Conservation (phyloP, 2,113 vertebrate species). For the Gambusia affinis region DNA sequence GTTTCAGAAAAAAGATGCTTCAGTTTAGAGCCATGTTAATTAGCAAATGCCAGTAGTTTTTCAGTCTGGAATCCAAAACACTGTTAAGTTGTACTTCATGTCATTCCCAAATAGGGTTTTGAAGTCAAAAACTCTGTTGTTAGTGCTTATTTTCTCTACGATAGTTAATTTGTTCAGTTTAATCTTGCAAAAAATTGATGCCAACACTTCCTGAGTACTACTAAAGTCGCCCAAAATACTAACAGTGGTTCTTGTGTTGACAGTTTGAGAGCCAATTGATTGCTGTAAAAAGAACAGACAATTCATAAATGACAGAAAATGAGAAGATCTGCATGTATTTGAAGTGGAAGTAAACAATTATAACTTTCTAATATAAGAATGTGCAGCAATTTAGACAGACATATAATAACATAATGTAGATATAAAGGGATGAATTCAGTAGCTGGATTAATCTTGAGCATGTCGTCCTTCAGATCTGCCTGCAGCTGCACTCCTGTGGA, state of each 20-base stretch:
- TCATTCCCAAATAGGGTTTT: too few relatives aligned
- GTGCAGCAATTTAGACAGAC: neutral
- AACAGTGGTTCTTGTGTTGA: neutral
- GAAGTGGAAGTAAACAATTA: neutral
- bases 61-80: too few relatives aligned
- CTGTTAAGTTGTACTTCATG: too few relatives aligned
- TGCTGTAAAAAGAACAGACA: neutral
- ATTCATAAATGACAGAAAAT: neutral
- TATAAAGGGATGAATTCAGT: constrained; percentile 13
- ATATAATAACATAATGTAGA: neutral
- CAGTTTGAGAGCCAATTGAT: neutral
- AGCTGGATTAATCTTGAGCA: constrained; percentile 24
- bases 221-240: neutral
- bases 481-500: constrained; percentile 48
- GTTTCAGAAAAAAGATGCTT: too few relatives aligned
- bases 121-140: neutral
- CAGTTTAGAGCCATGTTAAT: too few relatives aligned
- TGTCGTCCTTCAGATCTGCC: constrained; percentile 24
- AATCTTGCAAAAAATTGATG: neutral
- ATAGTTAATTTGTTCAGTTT: neutral
- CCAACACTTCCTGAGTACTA: neutral
- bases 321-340: neutral
- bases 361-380: constrained; percentile 18
- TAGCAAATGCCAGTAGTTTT: too few relatives aligned
- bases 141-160: neutral